phyloP scores from a whole-genome alignment of 1,140 invertebrate species.

The Hylyphantes graminicola region DNA sequence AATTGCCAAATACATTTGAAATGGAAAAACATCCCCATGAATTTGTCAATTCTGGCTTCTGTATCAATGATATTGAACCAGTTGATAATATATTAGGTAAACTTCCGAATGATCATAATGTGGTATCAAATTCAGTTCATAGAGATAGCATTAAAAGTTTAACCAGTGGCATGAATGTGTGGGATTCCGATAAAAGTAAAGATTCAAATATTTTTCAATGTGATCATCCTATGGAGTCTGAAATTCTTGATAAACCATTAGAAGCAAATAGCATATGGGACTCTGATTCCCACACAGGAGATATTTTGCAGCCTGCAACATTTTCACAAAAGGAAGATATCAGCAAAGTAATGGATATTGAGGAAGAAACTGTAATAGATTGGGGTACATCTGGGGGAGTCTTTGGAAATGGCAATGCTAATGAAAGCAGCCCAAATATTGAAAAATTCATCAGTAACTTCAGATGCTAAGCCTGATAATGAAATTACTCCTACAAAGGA shows the following conservation, averaged over 20 bases:
- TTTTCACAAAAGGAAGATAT: slow-evolving; percentile 17
- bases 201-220: slow-evolving; percentile 1
- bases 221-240: neutral
- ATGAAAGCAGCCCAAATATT: slow-evolving; percentile 47
- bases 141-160: slow-evolving; percentile 22
- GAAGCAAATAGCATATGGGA: slow-evolving; percentile 33
- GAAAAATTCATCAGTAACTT: slow-evolving; percentile 48
- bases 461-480: slow-evolving; percentile 59
- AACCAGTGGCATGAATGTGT: slow-evolving; percentile 9
- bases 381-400: slow-evolving; percentile 21
- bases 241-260: neutral
- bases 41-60: slow-evolving; percentile 35
- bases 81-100: neutral
- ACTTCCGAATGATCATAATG: no score
- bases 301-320: slow-evolving; percentile 38
- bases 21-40: slow-evolving; percentile 6
- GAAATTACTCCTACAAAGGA: neutral
- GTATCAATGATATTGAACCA: neutral
- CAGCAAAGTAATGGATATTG: slow-evolving; percentile 17
- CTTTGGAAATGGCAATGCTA: slow-evolving; percentile 1
- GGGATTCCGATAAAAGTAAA: slow-evolving; percentile 24
- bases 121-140: neutral
- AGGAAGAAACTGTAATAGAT: neutral
- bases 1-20: slow-evolving; percentile 19
- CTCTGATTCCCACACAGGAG: neutral